These are phyloP conservation scores for Serrognathus titanus DNA, from an alignment of 2,888 invertebrate species.

Conservation along the genomic window DNA sequence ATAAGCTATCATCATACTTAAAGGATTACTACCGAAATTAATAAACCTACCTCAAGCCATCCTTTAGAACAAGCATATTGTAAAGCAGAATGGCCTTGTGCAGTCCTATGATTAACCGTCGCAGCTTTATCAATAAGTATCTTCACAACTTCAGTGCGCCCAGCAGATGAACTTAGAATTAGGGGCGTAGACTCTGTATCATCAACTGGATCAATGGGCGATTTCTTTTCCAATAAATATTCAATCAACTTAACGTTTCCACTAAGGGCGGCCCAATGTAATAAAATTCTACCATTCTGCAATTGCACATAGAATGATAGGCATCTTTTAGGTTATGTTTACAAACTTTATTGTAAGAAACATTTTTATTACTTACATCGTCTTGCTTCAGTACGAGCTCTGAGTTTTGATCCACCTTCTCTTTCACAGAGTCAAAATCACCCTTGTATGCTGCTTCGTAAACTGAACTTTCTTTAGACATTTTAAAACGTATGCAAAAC, in stretches of 20 bases:
- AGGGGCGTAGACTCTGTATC: slow-evolving; percentile 76
- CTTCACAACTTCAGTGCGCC: slow-evolving; percentile 64
- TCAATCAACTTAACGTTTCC: slow-evolving; percentile 73
- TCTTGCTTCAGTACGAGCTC: slow-evolving; percentile 51
- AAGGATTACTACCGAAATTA: too few species aligned
- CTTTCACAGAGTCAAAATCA: slow-evolving; percentile 64
- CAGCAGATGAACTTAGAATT: slow-evolving; percentile 77
- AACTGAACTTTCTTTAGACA: slow-evolving; percentile 1
- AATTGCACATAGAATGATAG: slow-evolving; percentile 31
- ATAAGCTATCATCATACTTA: too few species aligned
- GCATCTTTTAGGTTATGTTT: slow-evolving; percentile 10
- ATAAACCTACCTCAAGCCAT: slow-evolving; percentile 59
- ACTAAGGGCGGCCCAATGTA: slow-evolving; percentile 79
- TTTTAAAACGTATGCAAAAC: background rate
- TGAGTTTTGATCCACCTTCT: slow-evolving; percentile 57
- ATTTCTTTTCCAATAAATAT: slow-evolving; percentile 62
- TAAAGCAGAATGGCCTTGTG: slow-evolving; percentile 73
- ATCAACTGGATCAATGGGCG: slow-evolving; percentile 67
- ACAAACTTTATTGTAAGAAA: background rate
- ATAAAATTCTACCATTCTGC: slow-evolving; percentile 66
- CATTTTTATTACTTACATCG: slow-evolving; percentile 46
- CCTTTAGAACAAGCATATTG: slow-evolving; percentile 87
- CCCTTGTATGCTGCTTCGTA: slow-evolving; percentile 69
- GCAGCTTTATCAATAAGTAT: slow-evolving; percentile 66
- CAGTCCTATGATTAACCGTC: slow-evolving; percentile 68